Conservation (phyloP, 2,888 invertebrate species). For the Eutolmus rufibarbis region DNA sequence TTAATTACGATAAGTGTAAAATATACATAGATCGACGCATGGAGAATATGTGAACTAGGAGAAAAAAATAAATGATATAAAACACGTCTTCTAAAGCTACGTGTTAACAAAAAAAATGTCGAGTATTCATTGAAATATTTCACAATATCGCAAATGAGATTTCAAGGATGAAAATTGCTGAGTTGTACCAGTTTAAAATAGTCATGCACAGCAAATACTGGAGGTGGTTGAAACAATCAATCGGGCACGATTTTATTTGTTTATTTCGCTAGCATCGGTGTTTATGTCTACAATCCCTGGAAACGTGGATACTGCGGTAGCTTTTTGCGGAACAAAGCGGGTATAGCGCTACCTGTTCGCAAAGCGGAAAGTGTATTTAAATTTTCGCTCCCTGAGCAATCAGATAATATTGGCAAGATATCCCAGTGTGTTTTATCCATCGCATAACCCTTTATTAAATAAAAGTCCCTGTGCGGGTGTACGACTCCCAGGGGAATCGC, state of each 20-base stretch:
- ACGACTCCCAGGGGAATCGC: background rate
- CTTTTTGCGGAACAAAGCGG: background rate
- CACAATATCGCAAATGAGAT: conserved; percentile 1
- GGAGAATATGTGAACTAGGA: background rate
- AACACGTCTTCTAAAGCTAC: background rate
- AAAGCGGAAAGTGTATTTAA: background rate
- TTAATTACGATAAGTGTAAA: background rate
- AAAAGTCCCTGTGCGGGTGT: background rate
- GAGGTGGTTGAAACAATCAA: conserved; percentile 43
- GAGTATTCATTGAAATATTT: background rate
- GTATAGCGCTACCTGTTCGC: background rate
- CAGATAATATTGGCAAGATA: background rate
- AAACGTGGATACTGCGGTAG: background rate
- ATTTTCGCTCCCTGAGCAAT: background rate
- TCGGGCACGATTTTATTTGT: conserved; percentile 41
- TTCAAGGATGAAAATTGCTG: conserved; percentile 32
- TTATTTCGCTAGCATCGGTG: background rate
- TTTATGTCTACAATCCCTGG: background rate
- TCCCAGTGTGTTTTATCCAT: background rate
- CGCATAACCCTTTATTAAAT: conserved; percentile 21
- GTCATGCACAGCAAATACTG: conserved; percentile 48
- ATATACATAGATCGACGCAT: background rate
- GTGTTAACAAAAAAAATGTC: background rate
- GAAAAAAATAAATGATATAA: background rate
- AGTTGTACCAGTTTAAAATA: conserved; percentile 42